Conservation (phyloP, 2,113 vertebrate genomes). For the Grammomys dolichurus region DNA sequence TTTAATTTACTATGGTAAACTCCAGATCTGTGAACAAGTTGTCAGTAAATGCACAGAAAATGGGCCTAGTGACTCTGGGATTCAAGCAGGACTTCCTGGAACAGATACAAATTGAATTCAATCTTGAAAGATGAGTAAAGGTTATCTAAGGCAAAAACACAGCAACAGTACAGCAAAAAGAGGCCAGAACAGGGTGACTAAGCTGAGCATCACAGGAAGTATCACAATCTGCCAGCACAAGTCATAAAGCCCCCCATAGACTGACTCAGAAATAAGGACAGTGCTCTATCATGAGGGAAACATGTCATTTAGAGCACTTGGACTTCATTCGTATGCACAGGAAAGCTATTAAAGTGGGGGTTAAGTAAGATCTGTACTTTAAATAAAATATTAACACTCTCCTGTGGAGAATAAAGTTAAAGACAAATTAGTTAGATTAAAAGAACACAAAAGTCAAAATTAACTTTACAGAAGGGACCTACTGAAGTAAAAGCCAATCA, state of each 20-base stretch:
- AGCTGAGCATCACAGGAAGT: neutral
- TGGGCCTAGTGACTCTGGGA: neutral
- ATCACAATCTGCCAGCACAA: neutral
- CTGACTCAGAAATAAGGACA: neutral
- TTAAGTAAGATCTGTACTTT: constrained; percentile 11
- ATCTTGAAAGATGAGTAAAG: constrained; percentile 21
- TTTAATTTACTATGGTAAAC: neutral
- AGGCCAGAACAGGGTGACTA: neutral
- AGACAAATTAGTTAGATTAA: neutral
- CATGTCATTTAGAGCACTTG: neutral
- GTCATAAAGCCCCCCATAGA: neutral
- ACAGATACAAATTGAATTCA: neutral
- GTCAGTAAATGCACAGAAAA: neutral
- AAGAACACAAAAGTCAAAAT: constrained; percentile 53
- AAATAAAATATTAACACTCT: constrained; percentile 41
- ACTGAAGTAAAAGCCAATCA: neutral
- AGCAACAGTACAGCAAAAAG: neutral
- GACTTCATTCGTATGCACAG: neutral
- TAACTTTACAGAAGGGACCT: constrained; percentile 39
- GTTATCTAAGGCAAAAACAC: constrained; percentile 20
- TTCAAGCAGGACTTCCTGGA: neutral
- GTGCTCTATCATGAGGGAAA: neutral
- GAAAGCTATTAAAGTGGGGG: neutral
- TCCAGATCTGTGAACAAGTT: constrained; percentile 23
- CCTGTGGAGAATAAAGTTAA: constrained; percentile 26